Base-by-base conservation (phyloP, 2,113 vertebrate species). In the Oreochromis spilurus region DNA sequence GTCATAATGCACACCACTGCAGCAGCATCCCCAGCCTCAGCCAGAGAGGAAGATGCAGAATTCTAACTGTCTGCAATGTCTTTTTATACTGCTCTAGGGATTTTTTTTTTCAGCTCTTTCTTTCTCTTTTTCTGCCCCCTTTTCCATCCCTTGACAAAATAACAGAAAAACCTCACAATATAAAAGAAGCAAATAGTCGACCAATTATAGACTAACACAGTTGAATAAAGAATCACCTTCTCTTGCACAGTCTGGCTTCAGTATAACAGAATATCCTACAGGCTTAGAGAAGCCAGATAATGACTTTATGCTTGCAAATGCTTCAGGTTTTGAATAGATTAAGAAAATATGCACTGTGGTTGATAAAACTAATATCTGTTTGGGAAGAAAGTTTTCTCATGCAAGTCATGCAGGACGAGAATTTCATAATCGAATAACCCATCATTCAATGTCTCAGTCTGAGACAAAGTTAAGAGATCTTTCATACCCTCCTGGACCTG, bases 1-100 rank as follows among this genome's bases (percentile, higher is more conserved):
- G 82, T 90, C 86, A 88, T 87, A 87, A 31, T 89, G 82, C 86
- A 60, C 83, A 84, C 48, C 9, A 78, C 87, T 92, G 89, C 80
- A 87, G 81, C 87, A 91, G 4, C 57, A 7, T 91, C 86, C 87
- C 85, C 86, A 87, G 84, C 67, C 85, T 85, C 82, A 82, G 60
- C 80, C 31, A 83, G 53, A 26, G 83, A 88, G 84, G 75, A 84
- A 48, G 90, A 91, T 45, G 62, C 77, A 70, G 65, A 81, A 85
- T 57, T 72, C 85, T 75, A 50, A 38, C 81, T 86, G 81, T 79
- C 60, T 92, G 83, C 55, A 67, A 53, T 87, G 87, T 90, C 55
- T 91, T 85, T 81, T 75, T 83, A 58, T 34, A 17, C 60, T 79
- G 88, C 91, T 91, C 79, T 84, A 34, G 72, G 89, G 50, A 60